Evolutionary conservation across 2,888 invertebrate genomes (phyloP).

Genomic region (Cheilosia soror): DNA sequence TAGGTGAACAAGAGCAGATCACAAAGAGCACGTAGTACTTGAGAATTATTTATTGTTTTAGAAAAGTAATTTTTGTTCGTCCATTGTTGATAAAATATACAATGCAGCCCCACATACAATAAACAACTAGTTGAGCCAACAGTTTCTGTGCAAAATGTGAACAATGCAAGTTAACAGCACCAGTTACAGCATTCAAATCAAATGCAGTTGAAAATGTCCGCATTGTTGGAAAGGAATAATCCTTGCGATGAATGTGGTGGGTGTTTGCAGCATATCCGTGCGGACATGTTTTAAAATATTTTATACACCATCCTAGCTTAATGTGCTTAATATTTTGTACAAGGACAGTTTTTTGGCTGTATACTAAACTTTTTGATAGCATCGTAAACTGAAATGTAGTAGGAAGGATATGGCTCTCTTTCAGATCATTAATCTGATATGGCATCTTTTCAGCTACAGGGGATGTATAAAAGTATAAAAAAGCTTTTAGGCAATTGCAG

Average conservation of each 20-base stretch:
- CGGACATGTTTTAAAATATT: too few relatives aligned
- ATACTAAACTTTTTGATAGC: too few relatives aligned
- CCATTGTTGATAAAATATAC: background rate
- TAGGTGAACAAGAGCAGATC: slow-evolving; percentile 15
- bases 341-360: too few relatives aligned
- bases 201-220: background rate
- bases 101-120: background rate
- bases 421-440: too few relatives aligned
- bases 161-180: background rate
- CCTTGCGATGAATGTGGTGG: background rate
- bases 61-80: background rate
- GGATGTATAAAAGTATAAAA: background rate
- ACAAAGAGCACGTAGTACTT: background rate
- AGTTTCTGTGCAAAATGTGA: background rate
- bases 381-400: too few relatives aligned
- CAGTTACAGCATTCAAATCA: slow-evolving; percentile 3
- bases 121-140: slow-evolving; percentile 2
- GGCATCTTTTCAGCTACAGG: background rate
- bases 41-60: background rate
- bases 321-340: too few relatives aligned
- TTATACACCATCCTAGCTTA: too few relatives aligned
- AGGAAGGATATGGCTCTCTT: too few relatives aligned
- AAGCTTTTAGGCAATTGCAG: background rate
- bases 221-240: background rate
- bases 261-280: background rate